Conservation (phyloP, 64 coral and sea anemone species). For the Platygyra sinensis region DNA sequence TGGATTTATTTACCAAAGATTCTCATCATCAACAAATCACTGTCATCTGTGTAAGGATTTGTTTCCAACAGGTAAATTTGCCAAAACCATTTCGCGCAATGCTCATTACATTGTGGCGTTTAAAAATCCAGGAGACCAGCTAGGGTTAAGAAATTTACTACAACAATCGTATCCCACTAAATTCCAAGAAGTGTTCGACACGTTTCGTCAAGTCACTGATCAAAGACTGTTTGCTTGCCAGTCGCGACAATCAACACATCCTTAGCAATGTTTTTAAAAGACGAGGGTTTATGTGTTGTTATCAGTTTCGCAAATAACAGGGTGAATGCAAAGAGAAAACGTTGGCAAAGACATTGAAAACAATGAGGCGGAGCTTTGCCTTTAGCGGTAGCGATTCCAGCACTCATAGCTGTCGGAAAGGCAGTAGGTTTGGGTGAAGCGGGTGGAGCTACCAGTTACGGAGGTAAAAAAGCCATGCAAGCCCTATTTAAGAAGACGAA, state of each 20-base stretch:
- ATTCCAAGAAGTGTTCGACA: neutral
- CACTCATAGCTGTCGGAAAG: too few relatives aligned
- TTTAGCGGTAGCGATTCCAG: too few relatives aligned
- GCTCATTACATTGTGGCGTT: slow-evolving; percentile 47
- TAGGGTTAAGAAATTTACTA: neutral
- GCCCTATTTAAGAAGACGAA: too few relatives aligned
- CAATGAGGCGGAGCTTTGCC: too few relatives aligned
- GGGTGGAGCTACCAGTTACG: too few relatives aligned
- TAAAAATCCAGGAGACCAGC: slow-evolving; percentile 18
- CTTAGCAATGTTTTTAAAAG: neutral
- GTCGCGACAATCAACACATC: neutral
- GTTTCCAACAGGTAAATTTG: slow-evolving; percentile 26
- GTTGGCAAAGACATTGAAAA: too few relatives aligned
- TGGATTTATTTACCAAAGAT: slow-evolving; percentile 29
- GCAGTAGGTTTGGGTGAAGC: too few relatives aligned
- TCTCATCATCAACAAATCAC: slow-evolving; percentile 45
- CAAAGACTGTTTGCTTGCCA: neutral
- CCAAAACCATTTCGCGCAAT: slow-evolving; percentile 38
- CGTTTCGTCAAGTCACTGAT: neutral
- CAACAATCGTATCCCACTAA: neutral
- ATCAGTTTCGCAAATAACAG: too few relatives aligned
- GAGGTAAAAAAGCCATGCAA: too few relatives aligned
- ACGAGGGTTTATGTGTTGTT: too few relatives aligned
- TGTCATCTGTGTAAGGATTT: slow-evolving; percentile 18
- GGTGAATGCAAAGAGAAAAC: too few relatives aligned